Evolutionary conservation across 2,888 invertebrate species (phyloP).

Genomic region (Andrena camellia): DNA sequence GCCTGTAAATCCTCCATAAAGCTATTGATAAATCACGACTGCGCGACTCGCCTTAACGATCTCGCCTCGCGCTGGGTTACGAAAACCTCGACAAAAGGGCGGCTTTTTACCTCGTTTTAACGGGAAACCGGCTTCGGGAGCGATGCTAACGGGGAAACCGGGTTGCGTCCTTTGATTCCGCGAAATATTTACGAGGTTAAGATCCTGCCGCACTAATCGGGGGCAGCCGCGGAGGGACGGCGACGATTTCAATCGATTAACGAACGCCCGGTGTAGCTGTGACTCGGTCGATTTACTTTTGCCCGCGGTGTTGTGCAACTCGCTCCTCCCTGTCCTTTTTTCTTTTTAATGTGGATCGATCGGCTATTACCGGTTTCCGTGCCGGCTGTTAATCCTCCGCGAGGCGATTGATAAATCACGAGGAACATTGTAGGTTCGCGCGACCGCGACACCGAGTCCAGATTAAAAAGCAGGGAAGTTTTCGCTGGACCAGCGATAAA

Average conservation of each 20-base stretch:
- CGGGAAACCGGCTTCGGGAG: slow-evolving; percentile 38
- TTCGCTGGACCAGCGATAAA: slow-evolving; percentile 54
- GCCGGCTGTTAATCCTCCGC: slow-evolving; percentile 51
- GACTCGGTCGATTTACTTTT: slow-evolving; percentile 38
- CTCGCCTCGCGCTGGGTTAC: slow-evolving; percentile 37
- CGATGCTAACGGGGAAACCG: slow-evolving; percentile 42
- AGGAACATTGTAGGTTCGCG: slow-evolving; percentile 63
- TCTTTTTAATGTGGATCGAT: slow-evolving; percentile 54
- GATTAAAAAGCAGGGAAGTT: slow-evolving; percentile 61
- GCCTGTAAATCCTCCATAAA: slow-evolving; percentile 70
- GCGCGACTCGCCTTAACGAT: slow-evolving; percentile 68
- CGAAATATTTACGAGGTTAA: slow-evolving; percentile 45
- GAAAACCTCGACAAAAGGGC: slow-evolving; percentile 60
- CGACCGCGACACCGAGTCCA: slow-evolving; percentile 52
- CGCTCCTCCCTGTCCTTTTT: background rate
- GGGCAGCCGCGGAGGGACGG: background rate
- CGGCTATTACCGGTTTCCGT: slow-evolving; percentile 59
- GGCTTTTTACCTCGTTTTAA: slow-evolving; percentile 33
- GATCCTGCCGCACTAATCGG: slow-evolving; percentile 32
- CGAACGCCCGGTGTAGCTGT: background rate
- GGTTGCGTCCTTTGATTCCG: slow-evolving; percentile 15
- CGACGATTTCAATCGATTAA: slow-evolving; percentile 50
- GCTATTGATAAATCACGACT: slow-evolving; percentile 72
- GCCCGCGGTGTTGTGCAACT: slow-evolving; percentile 4
- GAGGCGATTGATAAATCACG: slow-evolving; percentile 70